Percentiles rank a stretch among this genome's conserved stretches.
phyloP scores from a whole-genome alignment of 2,888 invertebrate species.

The Biston betularia region DNA sequence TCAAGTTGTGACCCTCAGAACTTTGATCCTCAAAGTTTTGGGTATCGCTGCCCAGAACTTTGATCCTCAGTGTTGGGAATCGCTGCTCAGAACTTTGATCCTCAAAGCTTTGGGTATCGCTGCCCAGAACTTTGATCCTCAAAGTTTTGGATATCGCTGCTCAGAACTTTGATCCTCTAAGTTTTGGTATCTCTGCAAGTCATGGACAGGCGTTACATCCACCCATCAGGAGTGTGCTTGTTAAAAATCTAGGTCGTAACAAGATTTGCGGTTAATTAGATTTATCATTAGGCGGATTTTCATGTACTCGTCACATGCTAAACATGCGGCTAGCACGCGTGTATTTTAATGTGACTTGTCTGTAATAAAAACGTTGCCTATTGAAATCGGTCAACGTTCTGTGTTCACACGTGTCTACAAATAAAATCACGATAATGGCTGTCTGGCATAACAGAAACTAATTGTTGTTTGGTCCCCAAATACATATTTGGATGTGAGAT shows the following conservation, averaged over 20 bases:
- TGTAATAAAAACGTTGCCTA: not conserved
- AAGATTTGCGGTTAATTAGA: not conserved
- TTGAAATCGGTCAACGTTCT: constrained; percentile 10
- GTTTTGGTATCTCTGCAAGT: no score
- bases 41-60: no score
- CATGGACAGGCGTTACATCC: no score
- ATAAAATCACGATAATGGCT: constrained; percentile 9
- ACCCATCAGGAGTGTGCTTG: not conserved
- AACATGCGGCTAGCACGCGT: constrained; percentile 1
- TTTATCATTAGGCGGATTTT: not conserved
- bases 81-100: no score
- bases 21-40: no score
- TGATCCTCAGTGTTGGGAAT: no score
- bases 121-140: no score
- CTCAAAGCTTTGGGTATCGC: no score
- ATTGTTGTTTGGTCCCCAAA: constrained; percentile 1
- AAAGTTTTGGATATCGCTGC: no score
- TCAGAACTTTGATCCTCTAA: no score
- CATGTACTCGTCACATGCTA: constrained; percentile 1
- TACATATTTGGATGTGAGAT: constrained; percentile 18
- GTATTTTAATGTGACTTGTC: not conserved
- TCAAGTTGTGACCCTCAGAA: no score
- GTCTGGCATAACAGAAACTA: not conserved
- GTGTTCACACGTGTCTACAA: not conserved
- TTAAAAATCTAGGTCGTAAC: no score